Percentiles rank a stretch among this genome's conserved stretches.
These are phyloP conservation scores for Microctonus aethiopoides DNA, from an alignment of 2,888 invertebrate species.

Conservation along the genomic window DNA sequence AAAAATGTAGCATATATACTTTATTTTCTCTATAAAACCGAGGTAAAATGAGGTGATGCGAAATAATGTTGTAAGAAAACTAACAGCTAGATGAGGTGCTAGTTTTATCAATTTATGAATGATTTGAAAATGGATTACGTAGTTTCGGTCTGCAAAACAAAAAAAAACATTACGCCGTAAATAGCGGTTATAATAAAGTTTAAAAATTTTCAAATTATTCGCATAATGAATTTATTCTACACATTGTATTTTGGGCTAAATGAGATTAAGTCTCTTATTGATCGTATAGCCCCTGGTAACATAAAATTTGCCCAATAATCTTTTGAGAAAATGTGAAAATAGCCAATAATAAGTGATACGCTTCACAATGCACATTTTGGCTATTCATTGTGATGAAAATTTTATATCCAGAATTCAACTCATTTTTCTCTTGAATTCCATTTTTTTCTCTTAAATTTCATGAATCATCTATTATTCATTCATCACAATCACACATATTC, in stretches of 20 bases:
- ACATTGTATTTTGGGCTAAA: not conserved
- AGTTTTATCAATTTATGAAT: too few species aligned
- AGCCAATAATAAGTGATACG: conserved; percentile 37
- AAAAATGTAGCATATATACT: not conserved
- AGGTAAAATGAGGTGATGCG: not conserved
- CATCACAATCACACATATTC: not conserved
- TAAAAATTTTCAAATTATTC: too few species aligned
- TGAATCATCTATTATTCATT: not conserved
- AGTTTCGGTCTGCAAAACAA: not conserved
- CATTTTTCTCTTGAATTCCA: too few species aligned
- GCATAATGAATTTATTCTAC: not conserved
- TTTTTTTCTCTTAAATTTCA: not conserved
- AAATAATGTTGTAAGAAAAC: not conserved
- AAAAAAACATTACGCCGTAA: not conserved
- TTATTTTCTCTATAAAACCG: not conserved
- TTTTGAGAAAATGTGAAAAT: not conserved
- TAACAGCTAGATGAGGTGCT: too few species aligned
- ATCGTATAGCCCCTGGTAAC: too few species aligned
- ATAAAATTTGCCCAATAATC: not conserved
- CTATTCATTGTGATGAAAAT: conserved; percentile 45
- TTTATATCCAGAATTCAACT: conserved; percentile 29
- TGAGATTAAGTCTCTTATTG: not conserved
- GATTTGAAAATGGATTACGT: not conserved
- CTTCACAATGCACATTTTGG: conserved; percentile 42
- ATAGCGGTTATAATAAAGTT: not conserved